These are phyloP conservation scores for Cheilosia grossa DNA, from an alignment of 2,888 invertebrate species.

Conservation along the genomic window DNA sequence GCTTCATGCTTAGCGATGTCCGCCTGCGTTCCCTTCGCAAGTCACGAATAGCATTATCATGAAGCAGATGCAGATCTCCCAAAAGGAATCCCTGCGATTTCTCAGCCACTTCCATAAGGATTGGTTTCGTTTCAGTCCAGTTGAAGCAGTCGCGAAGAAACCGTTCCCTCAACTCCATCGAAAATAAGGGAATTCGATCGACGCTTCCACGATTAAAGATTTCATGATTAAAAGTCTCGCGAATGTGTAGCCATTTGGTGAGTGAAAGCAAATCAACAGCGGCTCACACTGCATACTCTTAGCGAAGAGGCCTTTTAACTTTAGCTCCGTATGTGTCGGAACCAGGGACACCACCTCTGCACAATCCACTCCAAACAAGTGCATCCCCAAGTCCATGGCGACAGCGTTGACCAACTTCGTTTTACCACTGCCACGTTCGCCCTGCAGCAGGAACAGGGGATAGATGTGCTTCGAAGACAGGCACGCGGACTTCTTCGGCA, in stretches of 20 bases:
- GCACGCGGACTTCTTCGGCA: conserved; percentile 82
- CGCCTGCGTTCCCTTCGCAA: conserved; percentile 72
- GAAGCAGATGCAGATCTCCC: conserved; percentile 87
- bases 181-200: conserved; percentile 78
- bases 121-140: conserved; percentile 80
- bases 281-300: conserved; percentile 89
- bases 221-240: conserved; percentile 80
- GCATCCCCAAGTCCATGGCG: conserved; percentile 86
- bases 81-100: conserved; percentile 89
- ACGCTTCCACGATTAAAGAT: conserved; percentile 80
- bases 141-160: conserved; percentile 80
- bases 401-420: conserved; percentile 85
- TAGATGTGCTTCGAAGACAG: conserved; percentile 82
- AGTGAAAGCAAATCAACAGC: conserved; percentile 88
- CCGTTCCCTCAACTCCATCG: conserved; percentile 77
- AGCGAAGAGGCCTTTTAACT: conserved; percentile 88
- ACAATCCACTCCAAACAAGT: conserved; percentile 88
- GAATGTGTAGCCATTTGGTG: conserved; percentile 88
- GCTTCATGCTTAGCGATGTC: conserved; percentile 77
- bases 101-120: conserved; percentile 86
- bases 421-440: conserved; percentile 88
- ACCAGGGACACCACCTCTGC: conserved; percentile 90
- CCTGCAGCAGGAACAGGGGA: conserved; percentile 89
- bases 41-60: conserved; percentile 80
- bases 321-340: conserved; percentile 92